Conservation (phyloP, 1,140 invertebrate genomes). For the Oreohelix idahoensis region DNA sequence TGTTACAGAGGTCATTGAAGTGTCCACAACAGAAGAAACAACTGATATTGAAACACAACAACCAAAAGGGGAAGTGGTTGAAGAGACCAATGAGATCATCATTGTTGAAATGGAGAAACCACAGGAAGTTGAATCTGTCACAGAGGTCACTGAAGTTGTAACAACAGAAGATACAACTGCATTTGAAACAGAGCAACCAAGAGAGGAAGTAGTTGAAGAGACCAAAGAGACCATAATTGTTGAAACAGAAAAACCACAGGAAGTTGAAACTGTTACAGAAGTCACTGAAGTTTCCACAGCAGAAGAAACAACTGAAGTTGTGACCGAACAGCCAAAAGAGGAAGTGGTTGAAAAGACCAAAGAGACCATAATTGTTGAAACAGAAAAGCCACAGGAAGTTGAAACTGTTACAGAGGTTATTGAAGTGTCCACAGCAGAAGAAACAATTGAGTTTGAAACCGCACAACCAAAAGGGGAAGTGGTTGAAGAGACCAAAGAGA, state of each 20-base stretch:
- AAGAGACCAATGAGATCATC: constrained; percentile 18
- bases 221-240: neutral
- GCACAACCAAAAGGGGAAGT: constrained; percentile 34
- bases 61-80: constrained; percentile 26
- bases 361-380: constrained; percentile 43
- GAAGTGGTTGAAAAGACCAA: constrained; percentile 41
- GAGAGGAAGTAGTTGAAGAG: neutral
- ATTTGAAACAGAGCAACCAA: neutral
- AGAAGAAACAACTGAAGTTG: constrained; percentile 13
- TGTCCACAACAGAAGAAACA: constrained; percentile 30
- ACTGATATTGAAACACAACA: constrained; percentile 41
- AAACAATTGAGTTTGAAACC: constrained; percentile 27
- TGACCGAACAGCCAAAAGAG: constrained; percentile 39
- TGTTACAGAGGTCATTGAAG: constrained; percentile 28
- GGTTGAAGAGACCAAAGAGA: constrained; percentile 38
- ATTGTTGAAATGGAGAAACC: constrained; percentile 34
- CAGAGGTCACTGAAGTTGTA: constrained; percentile 43
- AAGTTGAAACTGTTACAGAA: constrained; percentile 13
- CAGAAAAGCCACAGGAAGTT: constrained; percentile 37
- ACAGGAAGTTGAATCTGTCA: constrained; percentile 23
- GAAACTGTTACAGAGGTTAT: constrained; percentile 19
- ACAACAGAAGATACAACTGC: constrained; percentile 3
- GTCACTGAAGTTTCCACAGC: neutral
- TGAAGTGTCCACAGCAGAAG: constrained; percentile 37
- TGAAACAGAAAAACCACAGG: neutral